These are phyloP conservation scores for Astropecten irregularis DNA, from an alignment of 53 echinoderm and acorn worm species.

Conservation along the genomic window DNA sequence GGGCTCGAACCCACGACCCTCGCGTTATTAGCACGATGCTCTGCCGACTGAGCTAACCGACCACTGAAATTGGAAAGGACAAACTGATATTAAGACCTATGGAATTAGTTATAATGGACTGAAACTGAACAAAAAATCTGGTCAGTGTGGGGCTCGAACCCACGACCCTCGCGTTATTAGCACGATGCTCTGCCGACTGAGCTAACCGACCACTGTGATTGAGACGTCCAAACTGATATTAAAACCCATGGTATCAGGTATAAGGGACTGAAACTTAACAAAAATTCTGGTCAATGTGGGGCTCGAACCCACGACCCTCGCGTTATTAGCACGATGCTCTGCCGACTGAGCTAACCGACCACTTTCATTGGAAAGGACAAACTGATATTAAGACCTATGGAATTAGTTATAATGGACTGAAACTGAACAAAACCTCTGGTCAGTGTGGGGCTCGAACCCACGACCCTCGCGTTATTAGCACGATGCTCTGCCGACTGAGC, in stretches of 20 bases:
- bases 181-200: slow-evolving; percentile 75
- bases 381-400: no score
- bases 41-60: slow-evolving; percentile 73
- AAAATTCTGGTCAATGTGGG: no score
- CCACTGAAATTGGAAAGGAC: no score
- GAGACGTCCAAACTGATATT: no score
- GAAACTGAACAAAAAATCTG: no score
- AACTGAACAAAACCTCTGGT: slow-evolving; percentile 10
- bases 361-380: no score
- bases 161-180: slow-evolving; percentile 71
- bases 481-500: slow-evolving; percentile 77
- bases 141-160: slow-evolving; percentile 63
- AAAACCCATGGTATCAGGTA: no score
- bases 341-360: slow-evolving; percentile 75
- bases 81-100: no score
- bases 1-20: slow-evolving; percentile 69
- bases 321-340: slow-evolving; percentile 77
- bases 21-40: slow-evolving; percentile 74
- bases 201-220: slow-evolving; percentile 66
- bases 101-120: no score
- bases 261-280: no score
- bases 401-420: no score
- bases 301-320: slow-evolving; percentile 73
- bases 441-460: slow-evolving; percentile 68
- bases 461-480: slow-evolving; percentile 74